A percentile compares a stretch with the other conserved stretches of the same genome.
Conservation (phyloP, 2,888 invertebrate species). For the Parascotia fuliginaria region DNA sequence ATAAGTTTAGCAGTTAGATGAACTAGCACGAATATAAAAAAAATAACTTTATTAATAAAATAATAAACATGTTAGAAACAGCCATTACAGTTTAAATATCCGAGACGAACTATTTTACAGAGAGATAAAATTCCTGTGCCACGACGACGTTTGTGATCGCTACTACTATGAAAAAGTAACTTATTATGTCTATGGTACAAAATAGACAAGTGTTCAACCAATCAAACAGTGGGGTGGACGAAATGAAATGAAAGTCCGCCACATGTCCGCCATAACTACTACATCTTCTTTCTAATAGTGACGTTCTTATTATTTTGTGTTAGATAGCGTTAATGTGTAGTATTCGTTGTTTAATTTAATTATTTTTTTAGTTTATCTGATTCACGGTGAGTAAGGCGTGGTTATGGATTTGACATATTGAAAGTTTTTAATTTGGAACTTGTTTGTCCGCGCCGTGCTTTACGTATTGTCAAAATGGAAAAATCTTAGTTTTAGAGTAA, state of each 20-base stretch:
- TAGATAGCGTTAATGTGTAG: conserved; percentile 74
- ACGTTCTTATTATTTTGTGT: conserved; percentile 81
- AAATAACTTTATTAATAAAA: too few relatives aligned
- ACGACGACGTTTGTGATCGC: conserved; percentile 12
- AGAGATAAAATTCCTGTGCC: neutral
- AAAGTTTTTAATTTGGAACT: conserved; percentile 62
- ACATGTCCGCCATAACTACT: conserved; percentile 83
- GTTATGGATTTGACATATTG: conserved; percentile 48
- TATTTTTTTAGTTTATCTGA: conserved; percentile 73
- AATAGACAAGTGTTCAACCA: conserved; percentile 50
- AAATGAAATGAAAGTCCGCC: conserved; percentile 78
- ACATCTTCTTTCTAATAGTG: conserved; percentile 78
- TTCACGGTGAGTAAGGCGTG: conserved; percentile 70
- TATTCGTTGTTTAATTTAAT: conserved; percentile 79
- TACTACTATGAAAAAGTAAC: conserved; percentile 29
- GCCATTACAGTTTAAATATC: too few relatives aligned
- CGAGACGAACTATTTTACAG: neutral
- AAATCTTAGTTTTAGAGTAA: conserved; percentile 62
- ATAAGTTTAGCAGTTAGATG: too few relatives aligned
- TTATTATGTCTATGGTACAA: conserved; percentile 39
- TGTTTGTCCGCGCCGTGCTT: conserved; percentile 74
- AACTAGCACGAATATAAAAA: too few relatives aligned
- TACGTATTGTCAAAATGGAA: conserved; percentile 77
- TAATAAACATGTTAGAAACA: too few relatives aligned
- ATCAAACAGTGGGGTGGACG: conserved; percentile 59